Evolutionary conservation across 2,888 invertebrate genomes (phyloP).

Genomic region (Xestia ashworthii): DNA sequence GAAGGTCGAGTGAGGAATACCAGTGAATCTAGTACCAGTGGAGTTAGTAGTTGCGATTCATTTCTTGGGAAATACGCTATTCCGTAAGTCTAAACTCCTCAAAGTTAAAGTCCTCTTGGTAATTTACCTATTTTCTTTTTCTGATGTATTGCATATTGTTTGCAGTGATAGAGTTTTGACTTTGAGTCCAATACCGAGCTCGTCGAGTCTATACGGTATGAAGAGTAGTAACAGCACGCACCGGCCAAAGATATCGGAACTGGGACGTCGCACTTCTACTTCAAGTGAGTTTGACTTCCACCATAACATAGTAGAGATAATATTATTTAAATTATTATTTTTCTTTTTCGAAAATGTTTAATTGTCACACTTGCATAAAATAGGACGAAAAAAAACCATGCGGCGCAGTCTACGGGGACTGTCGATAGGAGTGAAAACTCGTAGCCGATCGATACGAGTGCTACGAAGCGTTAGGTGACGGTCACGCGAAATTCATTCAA

Average conservation of each 20-base stretch:
- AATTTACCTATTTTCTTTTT: not conserved
- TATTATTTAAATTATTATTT: not conserved
- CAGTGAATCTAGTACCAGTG: conserved; percentile 95
- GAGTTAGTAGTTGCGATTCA: conserved; percentile 95
- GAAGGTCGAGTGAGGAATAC: conserved; percentile 88
- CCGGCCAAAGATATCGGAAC: conserved; percentile 86
- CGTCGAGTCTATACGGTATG: conserved; percentile 92
- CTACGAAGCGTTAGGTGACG: no score
- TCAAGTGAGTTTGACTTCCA: conserved; percentile 85
- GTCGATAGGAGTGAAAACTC: no score
- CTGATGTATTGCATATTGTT: conserved; percentile 27
- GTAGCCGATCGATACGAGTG: no score
- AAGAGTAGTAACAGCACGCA: conserved; percentile 83
- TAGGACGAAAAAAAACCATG: not conserved
- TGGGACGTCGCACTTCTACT: conserved; percentile 89
- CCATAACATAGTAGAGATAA: not conserved
- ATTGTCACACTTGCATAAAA: not conserved
- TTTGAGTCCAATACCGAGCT: conserved; percentile 97
- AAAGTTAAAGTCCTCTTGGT: no score
- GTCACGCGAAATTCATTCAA: no score
- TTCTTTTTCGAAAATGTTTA: not conserved
- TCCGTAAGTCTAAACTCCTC: conserved; percentile 83
- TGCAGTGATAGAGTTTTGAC: conserved; percentile 93
- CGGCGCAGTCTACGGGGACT: no score
- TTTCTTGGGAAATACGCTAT: conserved; percentile 91